These are phyloP conservation scores for Tragopan temminckii DNA, from an alignment of 2,797 vertebrate species.

Conservation along the genomic window DNA sequence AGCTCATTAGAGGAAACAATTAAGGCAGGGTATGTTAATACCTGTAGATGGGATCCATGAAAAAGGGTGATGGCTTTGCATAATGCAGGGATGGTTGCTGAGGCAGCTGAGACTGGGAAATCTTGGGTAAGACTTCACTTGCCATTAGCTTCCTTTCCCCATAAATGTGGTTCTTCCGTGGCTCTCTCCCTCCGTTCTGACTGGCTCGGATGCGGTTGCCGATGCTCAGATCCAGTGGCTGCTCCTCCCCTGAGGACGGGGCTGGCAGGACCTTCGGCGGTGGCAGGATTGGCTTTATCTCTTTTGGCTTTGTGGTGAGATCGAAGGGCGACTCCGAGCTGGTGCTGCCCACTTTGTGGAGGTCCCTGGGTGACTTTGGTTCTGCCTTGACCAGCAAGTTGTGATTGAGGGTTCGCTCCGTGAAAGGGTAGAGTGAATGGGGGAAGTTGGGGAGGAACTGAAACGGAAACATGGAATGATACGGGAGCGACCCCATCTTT, in stretches of 20 bases:
- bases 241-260: constrained; percentile 88
- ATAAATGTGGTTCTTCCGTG: constrained; percentile 92
- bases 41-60: constrained; percentile 99
- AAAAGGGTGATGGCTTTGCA: constrained; percentile 97
- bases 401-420: constrained; percentile 91
- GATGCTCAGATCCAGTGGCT: constrained; percentile 97
- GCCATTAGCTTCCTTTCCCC: constrained; percentile 85
- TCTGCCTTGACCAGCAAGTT: constrained; percentile 95
- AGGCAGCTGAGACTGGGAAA: constrained; percentile 87
- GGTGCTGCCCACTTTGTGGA: constrained; percentile 87
- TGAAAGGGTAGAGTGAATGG: constrained; percentile 91
- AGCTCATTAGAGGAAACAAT: background rate
- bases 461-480: constrained; percentile 98
- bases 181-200: constrained; percentile 89
- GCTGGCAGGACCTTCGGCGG: constrained; percentile 82
- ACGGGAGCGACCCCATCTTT: constrained; percentile 94
- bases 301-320: constrained; percentile 96
- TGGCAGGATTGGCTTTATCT: constrained; percentile 85
- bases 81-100: constrained; percentile 95
- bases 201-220: constrained; percentile 90
- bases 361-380: constrained; percentile 92
- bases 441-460: constrained; percentile 97
- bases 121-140: constrained; percentile 86
- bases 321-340: constrained; percentile 94
- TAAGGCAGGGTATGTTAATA: constrained; percentile 87